Evolutionary conservation across 1,140 invertebrate genomes (phyloP), one percentile per base, ranked within the genome.

Genomic region (Drosophila pallidifrons): DNA sequence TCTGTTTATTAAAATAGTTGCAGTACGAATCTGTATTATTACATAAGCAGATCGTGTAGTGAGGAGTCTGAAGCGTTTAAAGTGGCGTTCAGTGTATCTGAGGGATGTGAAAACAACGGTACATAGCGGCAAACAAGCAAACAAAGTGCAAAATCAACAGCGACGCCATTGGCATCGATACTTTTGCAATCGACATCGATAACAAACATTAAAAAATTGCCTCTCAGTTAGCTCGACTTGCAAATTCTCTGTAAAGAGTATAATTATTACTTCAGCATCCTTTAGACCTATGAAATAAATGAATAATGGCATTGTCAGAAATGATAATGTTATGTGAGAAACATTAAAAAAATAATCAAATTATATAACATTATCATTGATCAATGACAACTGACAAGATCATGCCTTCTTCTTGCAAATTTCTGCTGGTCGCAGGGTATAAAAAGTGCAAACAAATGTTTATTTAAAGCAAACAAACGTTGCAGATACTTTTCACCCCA

Each of bases 401-500:
- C 41, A 5, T 13, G 5, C 11, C 28, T 1, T 11, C 1, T n/a
- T 30, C 5, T 52, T 52, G 25, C 4, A 52, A 10, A 52, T 52
- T 32, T 13, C 11, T 11, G 1, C 5, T 54, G 30, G 13, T 0
- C 32, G 2, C n/a, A 54, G 28, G 51, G 51, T 54, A 54, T 54
- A 59, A 45, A 47, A 64, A 64, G 15, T 60, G 60, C 55, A 49
- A 69, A 43, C 57, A 41, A 65, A 63, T 78, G 80, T 83, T 88
- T 88, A 83, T 78, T 88, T 80, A 76, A 83, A 75, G 71, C 73
- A 88, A 79, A 67, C 67, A 65, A 79, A 79, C 71, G 57, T 72
- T 60, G 46, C 61, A 59, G 60, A 45, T 61, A 59, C 28, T 58
- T 63, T 79, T 63, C 54, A 52, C 61, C 63, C 64, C 35, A 77